These are phyloP conservation scores for Vireo griseus DNA, from an alignment of 2,797 vertebrate species.

Conservation along the genomic window DNA sequence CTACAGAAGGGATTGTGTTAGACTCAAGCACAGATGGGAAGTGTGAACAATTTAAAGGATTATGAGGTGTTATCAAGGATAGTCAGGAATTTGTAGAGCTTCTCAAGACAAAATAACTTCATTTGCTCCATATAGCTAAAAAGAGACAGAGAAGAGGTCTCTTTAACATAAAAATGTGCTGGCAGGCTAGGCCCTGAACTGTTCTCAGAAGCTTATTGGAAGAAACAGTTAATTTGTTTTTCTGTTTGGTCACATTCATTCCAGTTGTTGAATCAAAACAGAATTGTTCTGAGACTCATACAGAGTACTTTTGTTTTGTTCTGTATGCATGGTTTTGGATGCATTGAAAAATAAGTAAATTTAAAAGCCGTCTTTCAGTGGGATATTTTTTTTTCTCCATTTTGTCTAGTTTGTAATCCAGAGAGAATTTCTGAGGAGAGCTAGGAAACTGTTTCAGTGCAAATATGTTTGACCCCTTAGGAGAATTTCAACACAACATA, in stretches of 20 bases:
- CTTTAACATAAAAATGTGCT: not conserved
- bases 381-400: not conserved
- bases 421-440: not conserved
- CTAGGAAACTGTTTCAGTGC: not conserved
- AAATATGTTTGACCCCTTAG: not conserved
- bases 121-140: not conserved
- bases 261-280: not conserved
- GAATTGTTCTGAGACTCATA: not conserved
- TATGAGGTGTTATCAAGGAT: not conserved
- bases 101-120: not conserved
- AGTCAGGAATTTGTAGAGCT: not conserved
- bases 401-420: not conserved
- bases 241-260: not conserved
- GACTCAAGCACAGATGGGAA: not conserved
- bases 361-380: not conserved
- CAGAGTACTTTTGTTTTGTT: not conserved
- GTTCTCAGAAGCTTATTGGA: not conserved
- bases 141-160: not conserved
- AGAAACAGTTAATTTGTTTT: not conserved
- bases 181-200: not conserved
- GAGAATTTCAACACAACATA: not conserved
- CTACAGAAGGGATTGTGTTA: not conserved
- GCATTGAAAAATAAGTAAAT: not conserved
- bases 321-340: not conserved
- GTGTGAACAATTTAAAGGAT: not conserved